Evolutionary conservation across 2,888 invertebrate genomes (phyloP).

Genomic region (Frankliniella intonsa): DNA sequence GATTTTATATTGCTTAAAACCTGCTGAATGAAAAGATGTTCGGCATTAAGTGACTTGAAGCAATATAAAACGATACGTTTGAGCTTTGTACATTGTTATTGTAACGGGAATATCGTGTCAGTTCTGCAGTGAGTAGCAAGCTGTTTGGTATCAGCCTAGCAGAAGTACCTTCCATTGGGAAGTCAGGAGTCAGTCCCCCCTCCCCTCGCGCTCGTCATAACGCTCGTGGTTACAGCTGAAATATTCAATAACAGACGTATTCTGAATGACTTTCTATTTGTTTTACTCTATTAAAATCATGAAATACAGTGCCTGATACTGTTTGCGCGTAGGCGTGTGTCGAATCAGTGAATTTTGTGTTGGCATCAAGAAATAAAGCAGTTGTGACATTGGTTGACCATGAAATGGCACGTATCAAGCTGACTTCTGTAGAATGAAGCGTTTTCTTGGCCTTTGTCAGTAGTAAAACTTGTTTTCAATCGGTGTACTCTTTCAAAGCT

Average conservation of each 20-base stretch:
- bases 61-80: not conserved
- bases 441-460: not conserved
- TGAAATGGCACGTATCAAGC: constrained; percentile 22
- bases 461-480: not conserved
- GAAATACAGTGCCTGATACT: not conserved
- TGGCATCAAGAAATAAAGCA: constrained; percentile 23
- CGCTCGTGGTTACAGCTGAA: not conserved
- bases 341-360: constrained; percentile 15
- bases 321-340: not conserved
- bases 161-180: constrained; percentile 9
- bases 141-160: constrained; percentile 22
- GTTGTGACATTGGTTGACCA: constrained; percentile 24
- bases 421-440: not conserved
- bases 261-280: not conserved
- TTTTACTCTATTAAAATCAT: not conserved
- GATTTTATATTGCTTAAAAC: constrained; percentile 8
- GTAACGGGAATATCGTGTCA: not conserved
- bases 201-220: not conserved
- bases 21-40: not conserved
- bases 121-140: not conserved
- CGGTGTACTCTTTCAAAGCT: not conserved
- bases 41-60: not conserved
- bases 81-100: not conserved
- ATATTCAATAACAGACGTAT: not conserved
- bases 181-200: constrained; percentile 21